Percentiles rank a stretch among this genome's conserved stretches.
phyloP scores from a whole-genome alignment of 2,888 invertebrate genomes.

The Aelia acuminata region DNA sequence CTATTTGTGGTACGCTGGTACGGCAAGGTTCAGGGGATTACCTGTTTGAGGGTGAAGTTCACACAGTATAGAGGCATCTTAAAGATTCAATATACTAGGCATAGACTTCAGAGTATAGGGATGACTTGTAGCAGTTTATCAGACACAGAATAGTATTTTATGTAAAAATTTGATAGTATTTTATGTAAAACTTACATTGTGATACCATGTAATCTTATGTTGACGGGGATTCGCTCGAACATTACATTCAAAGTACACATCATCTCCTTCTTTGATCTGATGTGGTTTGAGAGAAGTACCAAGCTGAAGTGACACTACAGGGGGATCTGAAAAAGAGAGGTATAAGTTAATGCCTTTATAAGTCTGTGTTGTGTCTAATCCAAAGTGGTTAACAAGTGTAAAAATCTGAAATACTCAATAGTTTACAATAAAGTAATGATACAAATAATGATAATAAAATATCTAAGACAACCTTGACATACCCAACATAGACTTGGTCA shows the following conservation, averaged over 20 bases:
- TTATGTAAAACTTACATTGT: constrained; percentile 76
- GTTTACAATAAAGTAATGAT: too few relatives aligned
- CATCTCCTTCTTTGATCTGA: constrained; percentile 85
- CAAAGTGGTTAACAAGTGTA: too few relatives aligned
- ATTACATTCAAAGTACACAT: constrained; percentile 85
- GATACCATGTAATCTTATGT: constrained; percentile 83
- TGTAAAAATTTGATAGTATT: background rate
- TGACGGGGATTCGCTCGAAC: constrained; percentile 83
- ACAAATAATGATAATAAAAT: too few relatives aligned
- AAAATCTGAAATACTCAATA: too few relatives aligned
- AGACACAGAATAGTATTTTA: too few relatives aligned
- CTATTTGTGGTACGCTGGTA: too few relatives aligned
- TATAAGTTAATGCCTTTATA: too few relatives aligned
- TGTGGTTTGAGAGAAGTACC: constrained; percentile 83
- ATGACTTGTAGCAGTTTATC: too few relatives aligned
- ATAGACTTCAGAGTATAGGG: background rate
- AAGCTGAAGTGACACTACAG: constrained; percentile 79
- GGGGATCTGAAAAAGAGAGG: constrained; percentile 76
- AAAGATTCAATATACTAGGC: background rate
- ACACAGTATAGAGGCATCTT: too few relatives aligned
- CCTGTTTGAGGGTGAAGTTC: too few relatives aligned
- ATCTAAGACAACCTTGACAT: background rate
- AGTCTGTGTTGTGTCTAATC: too few relatives aligned
- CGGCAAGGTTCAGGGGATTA: too few relatives aligned
- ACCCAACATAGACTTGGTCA: background rate